Base-by-base conservation (phyloP, 2,113 vertebrate species). In the Gymnogyps californianus region DNA sequence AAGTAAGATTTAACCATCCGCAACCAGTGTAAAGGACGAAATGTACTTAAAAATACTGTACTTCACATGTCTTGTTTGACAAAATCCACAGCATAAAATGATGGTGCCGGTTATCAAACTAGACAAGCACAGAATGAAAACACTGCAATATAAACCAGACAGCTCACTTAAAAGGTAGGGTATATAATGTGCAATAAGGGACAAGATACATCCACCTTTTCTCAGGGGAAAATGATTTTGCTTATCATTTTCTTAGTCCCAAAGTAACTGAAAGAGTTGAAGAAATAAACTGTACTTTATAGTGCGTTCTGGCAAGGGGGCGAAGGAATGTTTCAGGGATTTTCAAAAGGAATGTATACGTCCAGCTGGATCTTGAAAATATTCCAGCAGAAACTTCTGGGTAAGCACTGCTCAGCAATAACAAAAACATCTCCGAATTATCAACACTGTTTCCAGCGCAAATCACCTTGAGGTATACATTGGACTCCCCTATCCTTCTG, bases 41-140 rank as follows among this genome's bases (percentile, higher is more conserved):
- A 55, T 12, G 10, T 51, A 84, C 47, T 87, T 87, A 51, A 89
- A 96, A 93, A 87, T 79, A 83, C 62, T 29, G 28, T 77, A 38
- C 15, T 87, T 78, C 25, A 47, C 32, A 47, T 15, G 24, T 67
- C 69, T 77, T 34, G 10, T 78, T 91, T 81, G 75, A 95, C 82
- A 96, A 93, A 95, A 92, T 78, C 32, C 49, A 64, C 80, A 78
- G 55, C 44, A 75, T 76, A 84, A 87, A 87, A 71, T 87, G 40
- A 67, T 62, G 69, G 64, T 64, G 25, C 34, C 0, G 3, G 42
- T 78, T 88, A 89, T 83, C 85, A 93, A 89, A 87, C 67, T 64
- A 92, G 94, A 86, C 85, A 94, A 97, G 85, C 38, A 83, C 17
- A 64, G 71, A 92, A 86, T 59, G 46, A 46, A 75, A 94, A 93